A percentile compares a stretch with the other conserved stretches of the same genome.
These are phyloP conservation scores for Apocrypta bakeri DNA, from an alignment of 1,140 invertebrate genomes.

Conservation along the genomic window DNA sequence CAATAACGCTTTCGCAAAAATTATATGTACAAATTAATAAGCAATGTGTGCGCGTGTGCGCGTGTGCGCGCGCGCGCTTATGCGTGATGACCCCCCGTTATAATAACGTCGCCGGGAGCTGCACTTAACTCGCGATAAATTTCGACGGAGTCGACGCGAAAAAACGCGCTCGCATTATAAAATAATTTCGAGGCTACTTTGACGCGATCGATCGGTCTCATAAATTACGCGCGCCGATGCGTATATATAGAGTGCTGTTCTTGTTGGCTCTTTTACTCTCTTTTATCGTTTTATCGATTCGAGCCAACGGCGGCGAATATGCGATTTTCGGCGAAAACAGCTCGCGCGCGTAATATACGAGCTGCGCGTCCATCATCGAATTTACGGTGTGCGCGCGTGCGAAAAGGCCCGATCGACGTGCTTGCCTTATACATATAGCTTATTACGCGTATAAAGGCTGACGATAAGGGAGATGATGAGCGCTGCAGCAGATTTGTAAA, in stretches of 20 bases:
- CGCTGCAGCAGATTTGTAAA: constrained; percentile 32
- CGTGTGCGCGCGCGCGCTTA: too few species aligned
- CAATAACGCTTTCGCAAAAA: too few species aligned
- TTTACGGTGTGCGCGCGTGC: constrained; percentile 36
- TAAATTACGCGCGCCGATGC: constrained; percentile 40
- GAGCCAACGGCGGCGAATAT: neutral
- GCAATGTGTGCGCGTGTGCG: neutral
- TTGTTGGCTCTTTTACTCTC: neutral
- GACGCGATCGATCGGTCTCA: constrained; percentile 16
- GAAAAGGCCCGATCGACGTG: constrained; percentile 15
- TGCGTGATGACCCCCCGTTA: neutral
- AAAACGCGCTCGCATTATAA: constrained; percentile 37
- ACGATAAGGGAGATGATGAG: constrained; percentile 43
- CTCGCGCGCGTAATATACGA: neutral
- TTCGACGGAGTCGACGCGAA: neutral
- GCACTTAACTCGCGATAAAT: constrained; percentile 34
- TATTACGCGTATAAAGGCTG: constrained; percentile 36
- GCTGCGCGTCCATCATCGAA: constrained; percentile 43
- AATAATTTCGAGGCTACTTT: constrained; percentile 49
- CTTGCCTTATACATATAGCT: too few species aligned
- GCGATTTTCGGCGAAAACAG: neutral
- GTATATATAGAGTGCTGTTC: neutral
- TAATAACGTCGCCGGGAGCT: neutral
- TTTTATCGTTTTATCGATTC: neutral
- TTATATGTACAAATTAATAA: neutral